Percentiles rank a stretch among this genome's conserved stretches.
Conservation (phyloP, 1,140 invertebrate genomes). For the Anthonomus grandis region DNA sequence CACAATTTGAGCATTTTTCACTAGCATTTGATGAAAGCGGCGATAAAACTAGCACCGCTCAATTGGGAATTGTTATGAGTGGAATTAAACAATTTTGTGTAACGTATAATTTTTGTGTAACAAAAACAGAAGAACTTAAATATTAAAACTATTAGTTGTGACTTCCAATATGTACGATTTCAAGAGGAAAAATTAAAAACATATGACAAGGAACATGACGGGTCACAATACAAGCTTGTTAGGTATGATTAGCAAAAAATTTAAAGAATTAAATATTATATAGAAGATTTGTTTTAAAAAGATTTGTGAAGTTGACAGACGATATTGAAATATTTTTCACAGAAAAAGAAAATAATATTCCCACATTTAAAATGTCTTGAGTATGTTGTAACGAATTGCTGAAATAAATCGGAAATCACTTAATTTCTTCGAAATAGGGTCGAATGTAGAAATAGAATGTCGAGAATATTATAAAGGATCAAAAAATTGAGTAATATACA, state of each 20-base stretch:
- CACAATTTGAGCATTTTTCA: constrained; percentile 21
- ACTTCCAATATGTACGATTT: constrained; percentile 5
- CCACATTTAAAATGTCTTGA: too few species aligned
- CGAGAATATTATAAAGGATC: too few species aligned
- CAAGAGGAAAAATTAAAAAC: constrained; percentile 16
- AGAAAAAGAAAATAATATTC: constrained; percentile 15
- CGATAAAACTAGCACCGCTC: constrained; percentile 17
- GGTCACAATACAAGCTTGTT: constrained; percentile 21
- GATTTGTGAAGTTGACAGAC: constrained; percentile 20
- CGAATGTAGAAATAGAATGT: too few species aligned
- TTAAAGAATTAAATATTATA: too few species aligned
- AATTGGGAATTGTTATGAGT: constrained; percentile 14
- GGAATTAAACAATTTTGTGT: constrained; percentile 26
- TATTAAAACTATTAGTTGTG: constrained; percentile 15
- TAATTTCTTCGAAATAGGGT: too few species aligned
- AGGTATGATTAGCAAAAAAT: constrained; percentile 18
- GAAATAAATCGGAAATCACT: too few species aligned
- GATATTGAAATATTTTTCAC: constrained; percentile 22
- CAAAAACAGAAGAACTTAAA: constrained; percentile 21
- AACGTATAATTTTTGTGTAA: constrained; percentile 12
- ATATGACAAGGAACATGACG: constrained; percentile 19
- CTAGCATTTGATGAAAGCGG: constrained; percentile 20
- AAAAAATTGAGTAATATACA: too few species aligned
- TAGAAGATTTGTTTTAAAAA: too few species aligned
- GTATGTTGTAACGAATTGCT: too few species aligned